Evolutionary conservation across 2,113 vertebrate genomes (phyloP), one percentile per base, ranked within the genome.

Genomic region (Sterna hirundo): DNA sequence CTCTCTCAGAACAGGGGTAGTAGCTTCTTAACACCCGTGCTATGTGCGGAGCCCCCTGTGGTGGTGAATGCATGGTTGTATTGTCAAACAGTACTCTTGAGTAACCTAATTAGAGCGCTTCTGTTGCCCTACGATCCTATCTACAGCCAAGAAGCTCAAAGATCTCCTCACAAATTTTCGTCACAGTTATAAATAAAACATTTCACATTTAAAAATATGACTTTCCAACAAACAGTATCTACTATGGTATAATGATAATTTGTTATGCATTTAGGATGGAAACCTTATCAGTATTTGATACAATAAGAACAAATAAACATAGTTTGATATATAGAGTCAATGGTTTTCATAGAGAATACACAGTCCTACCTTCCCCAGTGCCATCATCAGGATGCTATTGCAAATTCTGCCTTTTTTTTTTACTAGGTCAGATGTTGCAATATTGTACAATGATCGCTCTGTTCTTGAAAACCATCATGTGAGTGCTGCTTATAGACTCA

Each of bases 401-500:
- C 20, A 83, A 62, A 76, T 47, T 17, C 32, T 93, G 79, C 54
- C 58, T n/a, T 66, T 89, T 94, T 94, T 79, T 95, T 79, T 65
- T 86, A 30, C 61, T 96, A 99, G 99, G 98, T 99, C 99, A 70
- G 99, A 99, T 84, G 99, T 99, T 93, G 99, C 99, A 80, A 99
- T 99, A 93, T 97, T 99, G 72, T 99, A 99, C 97, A 99, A 99
- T 2, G 99, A 99, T 94, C 98, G 99, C 27, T 99, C 99, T 3
- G 99, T 99, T 86, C 98, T 99, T 93, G 99, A 99, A 98, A 99
- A 99, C 94, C 99, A 99, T 86, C 99, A 99, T 25, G 99, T 99
- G 76, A 99, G 99, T 83, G 99, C 99, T 65, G 99, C 99, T 95
- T 99, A 99, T 96, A 99, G 98, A 90, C 98, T 99, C 86, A 99